Base-by-base conservation (phyloP, 2,113 vertebrate species). In the Haemorhous mexicanus region DNA sequence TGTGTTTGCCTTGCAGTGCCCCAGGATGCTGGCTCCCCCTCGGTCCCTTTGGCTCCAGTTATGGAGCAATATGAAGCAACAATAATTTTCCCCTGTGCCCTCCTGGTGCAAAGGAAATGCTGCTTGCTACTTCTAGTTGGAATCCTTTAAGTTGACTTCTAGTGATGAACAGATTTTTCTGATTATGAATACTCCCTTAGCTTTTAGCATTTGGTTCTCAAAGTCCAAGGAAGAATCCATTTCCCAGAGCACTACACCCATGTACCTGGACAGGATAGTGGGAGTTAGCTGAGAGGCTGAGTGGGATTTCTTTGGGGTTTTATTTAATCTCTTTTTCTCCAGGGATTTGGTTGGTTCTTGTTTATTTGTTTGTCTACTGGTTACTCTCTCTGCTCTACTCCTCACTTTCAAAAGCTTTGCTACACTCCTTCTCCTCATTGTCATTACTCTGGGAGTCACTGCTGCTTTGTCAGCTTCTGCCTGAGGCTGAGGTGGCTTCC, bases 371-470 rank as follows among this genome's bases (percentile, higher is more conserved):
- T 46, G 8, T 58, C 73, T 80, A 32, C 33, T 52, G 33, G 35
- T 37, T 12, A 1, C 33, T 84, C 10, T 59, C 68, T 90, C 73
- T 84, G 26, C 33, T 69, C 46, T 47, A 15, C 15, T 22, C 23
- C 62, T 43, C 33, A 9, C 32, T 79, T 80, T 10, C 19, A 53
- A 41, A 80, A 78, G 7, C 67, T 92, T 92, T 63, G 16, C 46
- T 72, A 2, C 17, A 32, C n/a, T 75, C 50, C 13, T 75, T 46
- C 13, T 72, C 1, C 28, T 80, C 3, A 1, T 0, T 1, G 21
- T 58, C 30, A 10, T 64, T 46, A 16, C 2, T 35, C 19, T 41
- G 32, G 47, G 41, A 75, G 32, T 56, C 32, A 19, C 30, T 56
- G 16, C 53, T 73, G 12, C 9, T 0, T 44, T 76, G 28, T 67